Percentiles rank a stretch among this genome's conserved stretches.
Conservation (phyloP, 2,113 vertebrate genomes). For the Pitta sordida region DNA sequence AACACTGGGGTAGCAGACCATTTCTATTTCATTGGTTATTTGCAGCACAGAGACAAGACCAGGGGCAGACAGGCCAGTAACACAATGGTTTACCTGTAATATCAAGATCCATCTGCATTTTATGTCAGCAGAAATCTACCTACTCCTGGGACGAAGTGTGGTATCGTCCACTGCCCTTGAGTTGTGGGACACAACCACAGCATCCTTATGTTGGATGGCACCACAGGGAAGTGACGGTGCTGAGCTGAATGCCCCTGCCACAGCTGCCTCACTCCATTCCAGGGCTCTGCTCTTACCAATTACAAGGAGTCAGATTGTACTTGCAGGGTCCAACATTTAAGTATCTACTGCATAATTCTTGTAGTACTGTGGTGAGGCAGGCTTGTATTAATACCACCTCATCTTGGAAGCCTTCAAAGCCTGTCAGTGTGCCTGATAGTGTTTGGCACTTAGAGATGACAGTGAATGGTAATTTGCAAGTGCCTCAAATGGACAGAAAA, state of each 20-base stretch:
- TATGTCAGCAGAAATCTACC: not conserved
- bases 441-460: conserved; percentile 59
- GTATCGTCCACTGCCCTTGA: not conserved
- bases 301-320: not conserved
- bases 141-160: not conserved
- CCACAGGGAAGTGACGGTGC: not conserved
- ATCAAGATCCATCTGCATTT: not conserved
- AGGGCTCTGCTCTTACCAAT: not conserved
- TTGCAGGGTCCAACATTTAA: not conserved
- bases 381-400: conserved; percentile 53
- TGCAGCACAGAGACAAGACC: not conserved
- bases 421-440: conserved; percentile 56
- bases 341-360: conserved; percentile 8
- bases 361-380: conserved; percentile 4
- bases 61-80: not conserved
- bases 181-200: accelerated
- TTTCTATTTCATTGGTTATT: not conserved
- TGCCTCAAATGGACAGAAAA: conserved; percentile 60
- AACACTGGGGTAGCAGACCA: not conserved
- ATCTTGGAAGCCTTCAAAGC: conserved; percentile 63
- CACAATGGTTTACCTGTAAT: not conserved
- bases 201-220: not conserved
- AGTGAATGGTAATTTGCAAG: conserved; percentile 68
- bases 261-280: not conserved
- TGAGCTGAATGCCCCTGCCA: not conserved